Evolutionary conservation across 2,888 invertebrate genomes (phyloP).

Genomic region (Meliscaeva auricollis): DNA sequence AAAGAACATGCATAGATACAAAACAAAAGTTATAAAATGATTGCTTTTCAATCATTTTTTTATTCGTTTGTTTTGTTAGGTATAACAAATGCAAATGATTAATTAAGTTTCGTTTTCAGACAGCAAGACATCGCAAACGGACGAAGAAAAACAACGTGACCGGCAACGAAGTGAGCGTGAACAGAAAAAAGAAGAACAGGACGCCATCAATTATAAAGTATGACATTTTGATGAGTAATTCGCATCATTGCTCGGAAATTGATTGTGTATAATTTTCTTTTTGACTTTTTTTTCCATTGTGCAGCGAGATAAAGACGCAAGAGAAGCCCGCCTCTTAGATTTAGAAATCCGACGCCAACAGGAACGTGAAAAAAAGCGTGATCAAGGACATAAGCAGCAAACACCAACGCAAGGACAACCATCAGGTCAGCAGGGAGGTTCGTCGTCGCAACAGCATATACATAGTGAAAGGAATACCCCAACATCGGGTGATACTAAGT

Average conservation of each 20-base stretch:
- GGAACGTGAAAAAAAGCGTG: conserved; percentile 83
- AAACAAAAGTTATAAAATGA: neutral
- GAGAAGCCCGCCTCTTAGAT: conserved; percentile 84
- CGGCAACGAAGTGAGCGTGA: conserved; percentile 84
- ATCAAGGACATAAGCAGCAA: conserved; percentile 81
- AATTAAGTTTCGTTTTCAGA: conserved; percentile 78
- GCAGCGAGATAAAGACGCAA: conserved; percentile 83
- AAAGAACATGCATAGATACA: neutral
- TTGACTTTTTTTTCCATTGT: conserved; percentile 25
- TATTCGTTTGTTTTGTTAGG: neutral
- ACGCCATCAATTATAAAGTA: conserved; percentile 84
- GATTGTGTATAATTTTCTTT: neutral
- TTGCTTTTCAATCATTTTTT: conserved; percentile 7
- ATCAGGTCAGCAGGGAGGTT: conserved; percentile 77
- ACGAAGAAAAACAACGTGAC: conserved; percentile 84
- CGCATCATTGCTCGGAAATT: conserved; percentile 2
- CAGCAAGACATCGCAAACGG: conserved; percentile 84
- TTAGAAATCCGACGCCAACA: conserved; percentile 84
- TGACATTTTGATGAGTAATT: conserved; percentile 68
- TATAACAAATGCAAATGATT: conserved; percentile 43
- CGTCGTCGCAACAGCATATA: conserved; percentile 52
- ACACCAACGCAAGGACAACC: conserved; percentile 78
- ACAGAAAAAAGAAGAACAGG: conserved; percentile 84
- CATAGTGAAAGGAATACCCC: conserved; percentile 78
- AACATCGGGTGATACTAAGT: conserved; percentile 77